Base-by-base conservation (phyloP, 2,888 invertebrate species). In the Erynnis tages region DNA sequence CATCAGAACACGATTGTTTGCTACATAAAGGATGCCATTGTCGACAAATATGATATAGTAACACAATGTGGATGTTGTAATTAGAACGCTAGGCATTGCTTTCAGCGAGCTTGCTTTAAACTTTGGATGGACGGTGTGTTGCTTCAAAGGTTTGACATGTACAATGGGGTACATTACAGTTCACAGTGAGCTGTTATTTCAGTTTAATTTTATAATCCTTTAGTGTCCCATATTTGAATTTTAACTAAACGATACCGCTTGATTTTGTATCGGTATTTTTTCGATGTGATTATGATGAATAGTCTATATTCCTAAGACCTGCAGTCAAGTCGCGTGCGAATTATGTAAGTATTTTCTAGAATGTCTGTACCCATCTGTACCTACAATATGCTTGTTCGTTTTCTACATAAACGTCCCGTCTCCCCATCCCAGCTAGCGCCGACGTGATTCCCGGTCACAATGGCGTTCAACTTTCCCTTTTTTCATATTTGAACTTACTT, bases 1-100 rank as follows among this genome's bases (percentile, higher is more conserved):
- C 88, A 88, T 89, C 88, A 88, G 87, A 80, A 86, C 84, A 78
- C 84, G 89, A 89, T 88, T 88, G 88, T 88, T 87, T 87, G 86
- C 83, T 77, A 85, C 85, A 88, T 88, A 88, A 88, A 88, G 85
- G 88, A 79, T 79, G 82, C 82, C 69, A 86, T 88, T 87, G 87
- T 87, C 80, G 80, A 85, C 86, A 86, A 87, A 86, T 87, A 87
- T 86, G 85, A 88, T 86, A 85, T 82, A 82, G 82, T 79, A 78
- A 83, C 76, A 87, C 82, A 86, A 86, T 82, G 83, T 82, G 73
- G 79, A 82, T 76, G 79, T 78, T 81, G 79, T 87, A 86, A 86
- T 86, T 86, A 84, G 76, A 82, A 73, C 73, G 76, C 73, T 40
- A 52, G 44, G 52, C 50, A 43, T 50, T 50, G 50, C 52, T 44